A percentile compares a stretch with the other conserved stretches of the same genome.
Evolutionary conservation across 2,888 invertebrate genomes (phyloP).

Genomic region (Chaitophorus viminalis): DNA sequence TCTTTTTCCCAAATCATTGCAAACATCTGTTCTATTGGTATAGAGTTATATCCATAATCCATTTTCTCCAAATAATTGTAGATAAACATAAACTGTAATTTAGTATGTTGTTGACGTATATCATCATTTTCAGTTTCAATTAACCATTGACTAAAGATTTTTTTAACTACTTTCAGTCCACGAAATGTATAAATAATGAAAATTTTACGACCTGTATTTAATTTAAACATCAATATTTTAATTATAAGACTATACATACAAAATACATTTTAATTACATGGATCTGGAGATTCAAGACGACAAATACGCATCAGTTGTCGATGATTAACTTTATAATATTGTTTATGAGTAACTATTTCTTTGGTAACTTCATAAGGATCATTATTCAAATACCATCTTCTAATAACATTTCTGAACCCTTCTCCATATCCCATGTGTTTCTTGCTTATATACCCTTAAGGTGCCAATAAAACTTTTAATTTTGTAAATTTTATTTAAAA

Average conservation of each 20-base stretch:
- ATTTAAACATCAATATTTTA: not conserved
- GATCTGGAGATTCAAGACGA: slow-evolving; percentile 18
- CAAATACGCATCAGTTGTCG: slow-evolving; percentile 19
- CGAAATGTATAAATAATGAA: not conserved
- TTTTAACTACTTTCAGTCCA: too few species aligned
- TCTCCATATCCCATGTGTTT: not conserved
- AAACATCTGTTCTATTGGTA: not conserved
- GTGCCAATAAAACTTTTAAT: too few species aligned
- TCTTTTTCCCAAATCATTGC: not conserved
- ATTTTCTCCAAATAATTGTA: not conserved
- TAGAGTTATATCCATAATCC: not conserved
- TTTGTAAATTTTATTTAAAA: too few species aligned
- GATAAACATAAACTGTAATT: not conserved
- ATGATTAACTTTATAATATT: slow-evolving; percentile 2
- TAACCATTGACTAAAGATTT: too few species aligned
- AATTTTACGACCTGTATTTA: not conserved
- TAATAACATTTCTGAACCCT: slow-evolving; percentile 20
- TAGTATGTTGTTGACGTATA: not conserved
- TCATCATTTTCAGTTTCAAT: too few species aligned
- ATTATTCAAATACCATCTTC: slow-evolving; percentile 49
- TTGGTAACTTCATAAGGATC: slow-evolving; percentile 28
- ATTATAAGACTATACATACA: not conserved
- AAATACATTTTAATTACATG: slow-evolving; percentile 35
- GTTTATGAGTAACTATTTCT: slow-evolving; percentile 1
- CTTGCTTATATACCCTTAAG: not conserved